Evolutionary conservation across 2,113 vertebrate genomes (phyloP).

Genomic region (Pardalotus punctatus): DNA sequence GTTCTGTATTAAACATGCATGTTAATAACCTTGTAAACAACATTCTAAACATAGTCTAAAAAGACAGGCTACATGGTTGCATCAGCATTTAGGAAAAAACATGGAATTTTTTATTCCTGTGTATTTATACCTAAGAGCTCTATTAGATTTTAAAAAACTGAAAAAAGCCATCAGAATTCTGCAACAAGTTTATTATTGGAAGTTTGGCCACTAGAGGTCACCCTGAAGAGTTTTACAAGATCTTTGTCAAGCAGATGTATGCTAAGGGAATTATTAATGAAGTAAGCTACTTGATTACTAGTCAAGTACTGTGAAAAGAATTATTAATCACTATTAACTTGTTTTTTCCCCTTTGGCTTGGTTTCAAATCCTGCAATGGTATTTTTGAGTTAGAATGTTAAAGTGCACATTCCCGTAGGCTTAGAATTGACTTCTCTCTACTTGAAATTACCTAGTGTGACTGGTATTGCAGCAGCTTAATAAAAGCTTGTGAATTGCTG

Average conservation of each 20-base stretch:
- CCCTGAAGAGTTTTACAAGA: not conserved
- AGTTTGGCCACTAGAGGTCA: constrained; percentile 23
- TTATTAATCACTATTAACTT: constrained; percentile 4
- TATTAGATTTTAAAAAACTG: not conserved
- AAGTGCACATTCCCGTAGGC: not conserved
- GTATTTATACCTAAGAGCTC: not conserved
- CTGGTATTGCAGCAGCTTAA: not conserved
- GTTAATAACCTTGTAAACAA: not conserved
- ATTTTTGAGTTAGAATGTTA: not conserved
- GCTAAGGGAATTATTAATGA: not conserved
- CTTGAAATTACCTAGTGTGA: not conserved
- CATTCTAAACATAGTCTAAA: not conserved
- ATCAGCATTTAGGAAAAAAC: not conserved
- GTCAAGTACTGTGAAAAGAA: not conserved
- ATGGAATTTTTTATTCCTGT: not conserved
- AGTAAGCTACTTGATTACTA: not conserved
- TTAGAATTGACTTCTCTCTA: not conserved
- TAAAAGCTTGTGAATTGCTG: not conserved
- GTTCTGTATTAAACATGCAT: not conserved
- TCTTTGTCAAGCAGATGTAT: not conserved
- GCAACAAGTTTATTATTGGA: not conserved
- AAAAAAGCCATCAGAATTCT: not conserved
- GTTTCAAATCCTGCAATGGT: not conserved
- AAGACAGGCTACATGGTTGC: not conserved
- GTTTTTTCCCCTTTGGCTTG: not conserved